Evolutionary conservation across 2,888 invertebrate species (phyloP).

Genomic region (Diaphora mendica): DNA sequence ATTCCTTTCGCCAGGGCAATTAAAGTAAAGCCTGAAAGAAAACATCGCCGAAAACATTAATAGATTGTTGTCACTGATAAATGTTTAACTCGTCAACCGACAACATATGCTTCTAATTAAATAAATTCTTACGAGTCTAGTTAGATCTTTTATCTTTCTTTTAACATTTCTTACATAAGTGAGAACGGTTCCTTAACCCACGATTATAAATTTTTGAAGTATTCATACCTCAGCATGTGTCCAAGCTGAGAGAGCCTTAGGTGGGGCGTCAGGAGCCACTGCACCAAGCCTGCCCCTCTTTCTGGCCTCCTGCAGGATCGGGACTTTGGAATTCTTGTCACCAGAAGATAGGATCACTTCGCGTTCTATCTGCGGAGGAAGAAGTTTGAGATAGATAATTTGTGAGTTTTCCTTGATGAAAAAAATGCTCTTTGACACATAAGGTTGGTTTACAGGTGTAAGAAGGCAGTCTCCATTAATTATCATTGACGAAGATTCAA

Average conservation of each 20-base stretch:
- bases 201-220: neutral
- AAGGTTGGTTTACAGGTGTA: no score
- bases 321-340: slow-evolving; percentile 92
- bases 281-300: slow-evolving; percentile 85
- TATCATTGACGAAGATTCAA: no score
- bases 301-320: slow-evolving; percentile 91
- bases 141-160: neutral
- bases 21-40: no score
- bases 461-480: no score
- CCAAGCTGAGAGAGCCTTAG: slow-evolving; percentile 91
- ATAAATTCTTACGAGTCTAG: neutral
- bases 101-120: neutral
- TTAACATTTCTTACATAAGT: neutral
- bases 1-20: no score
- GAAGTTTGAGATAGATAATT: neutral
- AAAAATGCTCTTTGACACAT: neutral
- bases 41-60: no score
- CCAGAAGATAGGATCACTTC: slow-evolving; percentile 91
- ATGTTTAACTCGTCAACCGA: no score
- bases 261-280: slow-evolving; percentile 91
- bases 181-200: neutral
- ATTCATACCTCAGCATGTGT: slow-evolving; percentile 75
- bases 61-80: no score
- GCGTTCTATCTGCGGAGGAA: slow-evolving; percentile 89
- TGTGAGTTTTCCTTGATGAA: neutral